Evolutionary conservation across 2,113 vertebrate species (phyloP).

Genomic region (Theristicus caerulescens): DNA sequence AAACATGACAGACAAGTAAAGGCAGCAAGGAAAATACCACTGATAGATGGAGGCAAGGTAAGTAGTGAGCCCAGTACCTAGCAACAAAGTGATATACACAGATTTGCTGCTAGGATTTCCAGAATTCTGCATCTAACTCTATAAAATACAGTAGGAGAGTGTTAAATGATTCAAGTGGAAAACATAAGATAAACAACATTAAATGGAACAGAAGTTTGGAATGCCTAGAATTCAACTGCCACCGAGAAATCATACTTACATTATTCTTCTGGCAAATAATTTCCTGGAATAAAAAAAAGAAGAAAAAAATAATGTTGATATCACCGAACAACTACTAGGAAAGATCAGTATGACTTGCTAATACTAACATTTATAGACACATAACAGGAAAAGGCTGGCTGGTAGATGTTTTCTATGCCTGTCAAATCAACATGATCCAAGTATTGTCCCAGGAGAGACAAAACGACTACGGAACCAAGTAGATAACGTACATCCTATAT

Average conservation of each 20-base stretch:
- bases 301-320: not conserved
- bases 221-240: not conserved
- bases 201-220: not conserved
- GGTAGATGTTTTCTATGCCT: not conserved
- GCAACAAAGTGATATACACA: slow-evolving; percentile 22
- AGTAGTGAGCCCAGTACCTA: slow-evolving; percentile 24
- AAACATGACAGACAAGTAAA: not conserved
- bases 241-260: slow-evolving; percentile 82
- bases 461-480: not conserved
- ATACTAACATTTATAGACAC: not conserved
- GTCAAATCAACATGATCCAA: not conserved
- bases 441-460: not conserved
- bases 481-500: not conserved
- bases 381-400: not conserved
- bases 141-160: not conserved
- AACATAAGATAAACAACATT: slow-evolving; percentile 1
- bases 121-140: slow-evolving; percentile 5
- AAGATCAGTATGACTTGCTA: not conserved
- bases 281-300: slow-evolving; percentile 79
- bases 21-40: not conserved
- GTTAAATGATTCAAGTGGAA: not conserved
- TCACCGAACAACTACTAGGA: not conserved
- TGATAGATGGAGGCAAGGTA: not conserved
- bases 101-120: not conserved
- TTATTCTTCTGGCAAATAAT: slow-evolving; percentile 98